Percentiles rank a stretch among this genome's conserved stretches.
Conservation (phyloP, 1,140 invertebrate species). For the Cyphomyrmex costatus region DNA sequence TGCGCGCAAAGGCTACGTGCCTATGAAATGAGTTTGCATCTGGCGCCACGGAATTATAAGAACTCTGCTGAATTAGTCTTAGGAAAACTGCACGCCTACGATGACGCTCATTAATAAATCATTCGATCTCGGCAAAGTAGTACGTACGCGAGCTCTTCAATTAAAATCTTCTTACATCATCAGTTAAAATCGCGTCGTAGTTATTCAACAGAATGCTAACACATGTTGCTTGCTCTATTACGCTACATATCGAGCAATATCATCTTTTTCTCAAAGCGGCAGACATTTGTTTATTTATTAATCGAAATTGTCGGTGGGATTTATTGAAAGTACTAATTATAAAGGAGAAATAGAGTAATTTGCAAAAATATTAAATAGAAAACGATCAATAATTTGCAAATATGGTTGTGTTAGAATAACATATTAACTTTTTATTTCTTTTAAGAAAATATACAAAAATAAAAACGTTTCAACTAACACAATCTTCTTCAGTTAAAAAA, state of each 20-base stretch:
- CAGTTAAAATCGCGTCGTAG: conserved; percentile 14
- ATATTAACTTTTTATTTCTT: too few relatives aligned
- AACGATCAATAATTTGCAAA: too few relatives aligned
- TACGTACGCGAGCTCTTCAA: not conserved
- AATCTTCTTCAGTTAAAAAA: too few relatives aligned
- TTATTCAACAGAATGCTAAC: not conserved
- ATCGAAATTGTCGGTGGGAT: too few relatives aligned
- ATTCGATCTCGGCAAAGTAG: not conserved
- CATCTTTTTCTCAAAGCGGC: not conserved
- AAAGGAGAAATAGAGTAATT: too few relatives aligned
- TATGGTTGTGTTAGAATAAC: too few relatives aligned
- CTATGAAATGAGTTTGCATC: not conserved
- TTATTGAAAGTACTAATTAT: too few relatives aligned
- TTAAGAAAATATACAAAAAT: too few relatives aligned
- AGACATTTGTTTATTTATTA: not conserved
- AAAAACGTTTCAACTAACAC: too few relatives aligned
- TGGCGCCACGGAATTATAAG: not conserved
- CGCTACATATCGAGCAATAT: not conserved
- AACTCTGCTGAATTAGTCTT: not conserved
- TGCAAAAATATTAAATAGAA: too few relatives aligned
- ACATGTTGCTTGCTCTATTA: conserved; percentile 10
- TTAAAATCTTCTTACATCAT: conserved; percentile 38
- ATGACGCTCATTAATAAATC: conserved; percentile 33
- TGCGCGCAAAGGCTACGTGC: not conserved
- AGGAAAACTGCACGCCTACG: not conserved